Percentiles rank a stretch among this genome's conserved stretches.
These are phyloP conservation scores for Xestia rhomboidea DNA, from an alignment of 2,888 invertebrate species.

Conservation along the genomic window DNA sequence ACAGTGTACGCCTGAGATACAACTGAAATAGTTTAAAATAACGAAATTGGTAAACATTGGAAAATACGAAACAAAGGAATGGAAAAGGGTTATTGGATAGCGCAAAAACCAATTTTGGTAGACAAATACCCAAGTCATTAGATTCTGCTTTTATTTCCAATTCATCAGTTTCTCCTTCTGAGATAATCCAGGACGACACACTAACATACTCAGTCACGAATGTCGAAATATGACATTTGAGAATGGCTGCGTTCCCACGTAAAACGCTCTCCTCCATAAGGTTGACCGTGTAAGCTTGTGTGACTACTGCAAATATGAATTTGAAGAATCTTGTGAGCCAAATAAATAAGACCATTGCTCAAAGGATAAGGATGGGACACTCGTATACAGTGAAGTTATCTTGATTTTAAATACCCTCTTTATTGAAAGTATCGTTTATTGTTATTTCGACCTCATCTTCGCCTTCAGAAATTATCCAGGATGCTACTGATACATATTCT, in stretches of 20 bases:
- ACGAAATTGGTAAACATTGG: conserved; percentile 32
- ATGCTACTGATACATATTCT: conserved; percentile 95
- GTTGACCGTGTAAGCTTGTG: conserved; percentile 96
- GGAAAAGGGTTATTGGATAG: conserved; percentile 55
- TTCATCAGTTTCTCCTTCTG: conserved; percentile 90
- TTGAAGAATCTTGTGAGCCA: conserved; percentile 38
- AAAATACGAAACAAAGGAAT: conserved; percentile 50
- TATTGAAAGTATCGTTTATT: conserved; percentile 76
- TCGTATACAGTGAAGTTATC: conserved; percentile 34
- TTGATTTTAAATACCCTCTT: conserved; percentile 77
- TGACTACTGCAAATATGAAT: conserved; percentile 93
- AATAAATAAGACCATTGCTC: conserved; percentile 27
- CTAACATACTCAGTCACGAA: conserved; percentile 97
- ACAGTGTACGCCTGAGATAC: conserved; percentile 96
- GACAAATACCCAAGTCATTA: conserved; percentile 81
- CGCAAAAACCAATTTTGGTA: conserved; percentile 34
- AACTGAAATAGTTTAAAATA: conserved; percentile 91
- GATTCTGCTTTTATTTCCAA: conserved; percentile 88
- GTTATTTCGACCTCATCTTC: conserved; percentile 82
- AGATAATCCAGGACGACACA: conserved; percentile 96
- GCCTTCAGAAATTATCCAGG: conserved; percentile 94
- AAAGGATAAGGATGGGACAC: conserved; percentile 59
- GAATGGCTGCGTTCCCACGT: conserved; percentile 96
- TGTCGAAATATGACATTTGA: conserved; percentile 98
- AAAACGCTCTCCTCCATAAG: conserved; percentile 97